Conservation (phyloP, 2,888 invertebrate species). For the Candidula unifasciata region DNA sequence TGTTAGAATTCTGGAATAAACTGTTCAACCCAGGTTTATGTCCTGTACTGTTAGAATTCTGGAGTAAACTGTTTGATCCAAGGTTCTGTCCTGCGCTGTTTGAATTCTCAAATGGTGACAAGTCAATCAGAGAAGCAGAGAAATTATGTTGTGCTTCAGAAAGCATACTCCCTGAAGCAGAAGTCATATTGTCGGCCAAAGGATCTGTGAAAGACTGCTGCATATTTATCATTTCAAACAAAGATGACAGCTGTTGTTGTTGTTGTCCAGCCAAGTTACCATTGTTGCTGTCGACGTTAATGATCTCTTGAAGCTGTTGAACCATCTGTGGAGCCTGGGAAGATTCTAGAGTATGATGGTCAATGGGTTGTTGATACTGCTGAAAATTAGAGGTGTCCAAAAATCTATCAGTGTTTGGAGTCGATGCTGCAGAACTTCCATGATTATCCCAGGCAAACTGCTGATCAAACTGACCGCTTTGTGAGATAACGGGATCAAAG, state of each 20-base stretch:
- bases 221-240: neutral
- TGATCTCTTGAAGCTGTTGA: neutral
- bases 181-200: neutral
- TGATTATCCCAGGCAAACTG: neutral
- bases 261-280: neutral
- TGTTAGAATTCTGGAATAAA: neutral
- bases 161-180: neutral
- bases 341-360: neutral
- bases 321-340: neutral
- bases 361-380: neutral
- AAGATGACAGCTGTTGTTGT: neutral
- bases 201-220: constrained; percentile 27
- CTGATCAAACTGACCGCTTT: neutral
- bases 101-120: neutral
- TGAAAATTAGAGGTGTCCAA: neutral
- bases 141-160: neutral
- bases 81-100: neutral
- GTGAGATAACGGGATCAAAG: neutral
- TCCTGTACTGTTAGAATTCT: too few species aligned
- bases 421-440: neutral
- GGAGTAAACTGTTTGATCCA: neutral
- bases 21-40: neutral
- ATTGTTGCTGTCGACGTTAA: neutral
- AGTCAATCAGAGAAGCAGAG: neutral
- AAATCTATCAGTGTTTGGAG: neutral